These are phyloP conservation scores for Sicus ferrugineus DNA, from an alignment of 2,888 invertebrate genomes.

Conservation along the genomic window DNA sequence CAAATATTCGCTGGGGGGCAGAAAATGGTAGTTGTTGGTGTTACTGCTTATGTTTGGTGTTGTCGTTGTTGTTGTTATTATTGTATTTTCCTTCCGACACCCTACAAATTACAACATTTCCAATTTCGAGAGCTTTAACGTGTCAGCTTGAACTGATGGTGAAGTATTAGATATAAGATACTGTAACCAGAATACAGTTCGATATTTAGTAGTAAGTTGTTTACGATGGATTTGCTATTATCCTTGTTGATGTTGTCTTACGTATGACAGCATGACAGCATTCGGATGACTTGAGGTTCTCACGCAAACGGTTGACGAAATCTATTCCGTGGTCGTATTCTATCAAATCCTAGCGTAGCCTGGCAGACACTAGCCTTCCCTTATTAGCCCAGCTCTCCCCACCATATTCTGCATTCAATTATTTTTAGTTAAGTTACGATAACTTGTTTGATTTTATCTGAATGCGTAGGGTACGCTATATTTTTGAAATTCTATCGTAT, in stretches of 20 bases:
- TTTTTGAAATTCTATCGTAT: too few species aligned
- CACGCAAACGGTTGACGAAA: too few species aligned
- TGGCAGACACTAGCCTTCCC: too few species aligned
- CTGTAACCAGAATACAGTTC: not conserved
- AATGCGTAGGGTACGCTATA: too few species aligned
- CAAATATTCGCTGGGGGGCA: conserved; percentile 14
- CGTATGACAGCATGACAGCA: too few species aligned
- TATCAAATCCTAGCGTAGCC: too few species aligned
- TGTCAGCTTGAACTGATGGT: conserved; percentile 26
- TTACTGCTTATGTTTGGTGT: conserved; percentile 18
- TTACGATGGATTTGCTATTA: conserved; percentile 3
- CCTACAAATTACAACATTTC: conserved; percentile 34
- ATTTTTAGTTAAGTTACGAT: too few species aligned
- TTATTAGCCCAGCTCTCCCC: too few species aligned
- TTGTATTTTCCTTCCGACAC: not conserved
- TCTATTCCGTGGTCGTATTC: too few species aligned
- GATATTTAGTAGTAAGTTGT: conserved; percentile 7
- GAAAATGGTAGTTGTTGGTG: conserved; percentile 24
- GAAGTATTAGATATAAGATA: not conserved
- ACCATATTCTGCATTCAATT: too few species aligned
- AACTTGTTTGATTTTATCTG: too few species aligned
- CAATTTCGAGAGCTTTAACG: conserved; percentile 36
- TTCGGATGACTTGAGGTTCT: too few species aligned
- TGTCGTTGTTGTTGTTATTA: conserved; percentile 19
- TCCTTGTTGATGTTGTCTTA: not conserved